phyloP scores from a whole-genome alignment of 2,797 vertebrate species.

The Helicolenus hilgendorfi region DNA sequence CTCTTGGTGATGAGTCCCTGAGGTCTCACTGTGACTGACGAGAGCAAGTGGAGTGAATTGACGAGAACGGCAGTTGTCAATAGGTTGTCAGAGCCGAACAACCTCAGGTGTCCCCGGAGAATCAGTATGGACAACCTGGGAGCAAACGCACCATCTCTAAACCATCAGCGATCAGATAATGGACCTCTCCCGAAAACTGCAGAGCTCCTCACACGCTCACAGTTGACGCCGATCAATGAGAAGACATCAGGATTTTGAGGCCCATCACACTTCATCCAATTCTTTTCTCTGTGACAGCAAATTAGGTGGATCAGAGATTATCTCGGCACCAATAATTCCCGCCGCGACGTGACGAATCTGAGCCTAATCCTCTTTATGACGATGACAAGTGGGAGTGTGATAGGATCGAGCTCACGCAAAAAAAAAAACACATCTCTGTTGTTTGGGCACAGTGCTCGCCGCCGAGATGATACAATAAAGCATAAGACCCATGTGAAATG shows the following conservation, averaged over 20 bases:
- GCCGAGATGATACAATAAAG: constrained; percentile 49
- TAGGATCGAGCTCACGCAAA: constrained; percentile 52
- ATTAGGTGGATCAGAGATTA: constrained; percentile 78
- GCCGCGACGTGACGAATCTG: constrained; percentile 60
- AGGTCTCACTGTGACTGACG: constrained; percentile 20
- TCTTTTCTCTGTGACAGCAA: constrained; percentile 40
- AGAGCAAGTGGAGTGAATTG: neutral
- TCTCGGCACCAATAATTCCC: constrained; percentile 55
- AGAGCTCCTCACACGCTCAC: neutral
- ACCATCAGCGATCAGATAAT: constrained; percentile 15
- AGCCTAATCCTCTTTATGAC: constrained; percentile 75
- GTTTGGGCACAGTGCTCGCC: constrained; percentile 20
- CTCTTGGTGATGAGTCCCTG: neutral
- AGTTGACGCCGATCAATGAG: constrained; percentile 32
- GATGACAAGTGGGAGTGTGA: constrained; percentile 45
- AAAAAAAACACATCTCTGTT: constrained; percentile 28
- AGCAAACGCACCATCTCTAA: neutral
- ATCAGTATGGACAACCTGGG: neutral
- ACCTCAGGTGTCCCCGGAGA: neutral
- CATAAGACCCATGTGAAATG: constrained; percentile 52
- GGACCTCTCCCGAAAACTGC: constrained; percentile 6
- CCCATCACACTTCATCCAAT: constrained; percentile 30
- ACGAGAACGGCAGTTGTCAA: neutral
- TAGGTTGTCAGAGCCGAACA: constrained; percentile 13
- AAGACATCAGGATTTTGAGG: neutral